These are phyloP conservation scores for Apostichopus parvimensis DNA, from an alignment of 35 echinoderm and acorn worm species.

Conservation along the genomic window DNA sequence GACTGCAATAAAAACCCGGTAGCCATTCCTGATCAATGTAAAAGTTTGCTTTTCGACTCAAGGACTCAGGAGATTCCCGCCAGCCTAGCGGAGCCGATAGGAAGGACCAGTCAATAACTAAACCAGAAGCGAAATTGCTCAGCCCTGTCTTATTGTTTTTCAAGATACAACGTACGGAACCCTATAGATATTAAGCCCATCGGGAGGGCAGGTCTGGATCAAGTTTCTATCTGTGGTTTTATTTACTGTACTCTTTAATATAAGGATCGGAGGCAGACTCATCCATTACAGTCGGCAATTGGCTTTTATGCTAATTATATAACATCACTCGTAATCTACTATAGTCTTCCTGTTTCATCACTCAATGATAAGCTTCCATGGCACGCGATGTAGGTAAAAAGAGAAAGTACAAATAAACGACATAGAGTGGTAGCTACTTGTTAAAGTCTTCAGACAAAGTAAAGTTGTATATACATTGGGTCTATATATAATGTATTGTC, in stretches of 20 bases:
- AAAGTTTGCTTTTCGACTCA: conserved; percentile 16
- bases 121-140: neutral
- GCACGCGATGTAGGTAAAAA: no score
- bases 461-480: no score
- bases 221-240: conserved; percentile 9
- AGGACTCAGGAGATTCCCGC: conserved; percentile 19
- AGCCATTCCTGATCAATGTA: conserved; percentile 19
- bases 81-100: conserved; percentile 8
- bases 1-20: conserved; percentile 14
- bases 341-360: neutral
- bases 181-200: neutral
- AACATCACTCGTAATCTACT: conserved; percentile 1
- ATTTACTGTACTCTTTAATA: conserved; percentile 11
- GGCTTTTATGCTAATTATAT: conserved; percentile 33
- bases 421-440: no score
- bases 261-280: neutral
- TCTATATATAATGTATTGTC: no score
- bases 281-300: conserved; percentile 18
- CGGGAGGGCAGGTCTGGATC: neutral
- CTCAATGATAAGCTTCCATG: no score
- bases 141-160: neutral
- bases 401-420: no score
- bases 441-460: no score
- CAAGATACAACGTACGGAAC: neutral
- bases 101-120: neutral